phyloP scores from a whole-genome alignment of 2,888 invertebrate genomes.

The Idaea aversata region DNA sequence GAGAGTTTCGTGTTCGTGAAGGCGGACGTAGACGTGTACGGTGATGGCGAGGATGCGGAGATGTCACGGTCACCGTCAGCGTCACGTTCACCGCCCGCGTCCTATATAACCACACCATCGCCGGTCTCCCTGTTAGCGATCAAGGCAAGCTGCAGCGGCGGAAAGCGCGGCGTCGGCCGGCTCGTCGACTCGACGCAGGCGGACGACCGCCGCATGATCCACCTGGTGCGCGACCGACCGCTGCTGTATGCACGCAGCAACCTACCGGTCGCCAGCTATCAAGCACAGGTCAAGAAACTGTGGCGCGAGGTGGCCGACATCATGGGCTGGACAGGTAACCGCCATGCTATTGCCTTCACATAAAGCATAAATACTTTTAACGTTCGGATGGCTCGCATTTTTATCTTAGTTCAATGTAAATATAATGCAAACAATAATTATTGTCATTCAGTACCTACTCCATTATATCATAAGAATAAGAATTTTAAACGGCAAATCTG shows the following conservation, averaged over 20 bases:
- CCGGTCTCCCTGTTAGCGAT: not conserved
- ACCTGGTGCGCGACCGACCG: conserved; percentile 62
- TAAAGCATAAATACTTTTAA: not conserved
- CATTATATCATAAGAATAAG: too few species aligned
- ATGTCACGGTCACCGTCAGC: not conserved
- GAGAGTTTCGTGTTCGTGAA: conserved; percentile 14
- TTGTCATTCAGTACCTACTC: too few species aligned
- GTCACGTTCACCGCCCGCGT: not conserved
- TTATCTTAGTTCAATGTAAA: too few species aligned
- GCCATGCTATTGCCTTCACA: not conserved
- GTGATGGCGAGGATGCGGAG: conserved; percentile 8
- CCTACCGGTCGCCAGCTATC: conserved; percentile 73
- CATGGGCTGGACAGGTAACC: conserved; percentile 69
- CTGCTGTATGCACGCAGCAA: conserved; percentile 70
- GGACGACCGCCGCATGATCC: conserved; percentile 68
- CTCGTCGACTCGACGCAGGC: conserved; percentile 67
- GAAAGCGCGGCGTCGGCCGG: conserved; percentile 49
- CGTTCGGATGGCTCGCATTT: not conserved
- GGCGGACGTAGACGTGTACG: conserved; percentile 17
- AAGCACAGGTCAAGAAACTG: conserved; percentile 62
- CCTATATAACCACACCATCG: not conserved
- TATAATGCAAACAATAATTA: too few species aligned
- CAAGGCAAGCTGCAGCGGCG: conserved; percentile 5
- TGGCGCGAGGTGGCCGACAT: conserved; percentile 66
- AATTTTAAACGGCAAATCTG: too few species aligned